Conservation (phyloP, 2,113 vertebrate species). For the Azemiops feae region DNA sequence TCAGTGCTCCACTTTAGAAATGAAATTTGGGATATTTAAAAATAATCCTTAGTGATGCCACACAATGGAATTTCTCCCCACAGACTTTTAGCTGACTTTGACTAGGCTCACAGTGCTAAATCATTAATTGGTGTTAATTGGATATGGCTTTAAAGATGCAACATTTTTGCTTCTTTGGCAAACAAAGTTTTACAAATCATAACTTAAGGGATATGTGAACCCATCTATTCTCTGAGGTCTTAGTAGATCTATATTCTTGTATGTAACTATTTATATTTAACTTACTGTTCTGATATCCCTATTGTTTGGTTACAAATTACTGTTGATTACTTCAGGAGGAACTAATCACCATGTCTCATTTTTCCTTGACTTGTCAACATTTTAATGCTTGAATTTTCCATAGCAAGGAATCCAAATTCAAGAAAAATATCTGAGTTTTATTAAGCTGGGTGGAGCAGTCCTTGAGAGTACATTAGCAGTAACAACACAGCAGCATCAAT, state of each 20-base stretch:
- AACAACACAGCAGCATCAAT: not conserved
- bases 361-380: not conserved
- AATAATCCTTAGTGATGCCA: not conserved
- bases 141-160: not conserved
- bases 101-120: not conserved
- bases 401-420: not conserved
- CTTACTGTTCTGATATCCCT: not conserved
- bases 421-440: not conserved
- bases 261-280: not conserved
- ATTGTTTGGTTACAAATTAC: not conserved
- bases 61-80: not conserved
- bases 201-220: not conserved
- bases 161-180: not conserved
- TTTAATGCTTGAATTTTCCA: not conserved
- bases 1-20: not conserved
- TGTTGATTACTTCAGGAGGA: not conserved
- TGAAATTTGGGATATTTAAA: not conserved
- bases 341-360: not conserved
- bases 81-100: not conserved
- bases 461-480: not conserved
- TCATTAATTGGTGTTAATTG: not conserved
- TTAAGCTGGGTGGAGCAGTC: not conserved
- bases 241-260: not conserved
- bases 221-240: not conserved
- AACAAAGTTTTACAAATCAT: not conserved